Percentiles rank a stretch among this genome's conserved stretches.
Evolutionary conservation across 2,113 vertebrate genomes (phyloP).

Genomic region (Tor tambroides): DNA sequence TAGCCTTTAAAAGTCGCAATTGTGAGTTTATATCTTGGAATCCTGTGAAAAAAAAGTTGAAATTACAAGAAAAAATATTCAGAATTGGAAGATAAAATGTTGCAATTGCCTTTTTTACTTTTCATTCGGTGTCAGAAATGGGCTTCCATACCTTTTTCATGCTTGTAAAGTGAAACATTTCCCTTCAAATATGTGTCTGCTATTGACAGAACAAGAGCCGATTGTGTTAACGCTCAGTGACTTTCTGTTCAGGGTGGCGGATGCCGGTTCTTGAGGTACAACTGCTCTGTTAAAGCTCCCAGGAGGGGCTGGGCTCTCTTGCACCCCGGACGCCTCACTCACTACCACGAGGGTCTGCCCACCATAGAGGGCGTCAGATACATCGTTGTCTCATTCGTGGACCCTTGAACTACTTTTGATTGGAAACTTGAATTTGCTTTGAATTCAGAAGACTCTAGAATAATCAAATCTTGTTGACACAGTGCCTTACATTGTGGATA

Average conservation of each 20-base stretch:
- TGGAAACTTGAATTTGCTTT: not conserved
- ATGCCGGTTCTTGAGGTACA: constrained; percentile 91
- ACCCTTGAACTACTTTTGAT: constrained; percentile 79
- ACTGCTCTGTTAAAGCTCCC: constrained; percentile 84
- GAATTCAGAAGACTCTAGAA: not conserved
- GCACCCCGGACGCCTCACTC: constrained; percentile 95
- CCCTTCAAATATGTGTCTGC: not conserved
- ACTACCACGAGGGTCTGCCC: constrained; percentile 96
- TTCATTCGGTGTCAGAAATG: too few relatives aligned
- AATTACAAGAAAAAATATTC: too few relatives aligned
- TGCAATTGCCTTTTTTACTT: too few relatives aligned
- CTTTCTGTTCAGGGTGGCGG: constrained; percentile 85
- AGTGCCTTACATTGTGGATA: not conserved
- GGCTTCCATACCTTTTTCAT: not conserved
- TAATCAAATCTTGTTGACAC: not conserved
- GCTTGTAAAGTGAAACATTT: not conserved
- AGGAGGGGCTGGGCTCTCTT: constrained; percentile 89
- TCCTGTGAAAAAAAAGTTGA: too few relatives aligned
- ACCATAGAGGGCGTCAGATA: constrained; percentile 90
- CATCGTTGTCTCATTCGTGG: constrained; percentile 92
- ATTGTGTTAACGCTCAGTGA: not conserved
- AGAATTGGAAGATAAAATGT: too few relatives aligned
- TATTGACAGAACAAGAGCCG: not conserved
- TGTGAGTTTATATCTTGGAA: too few relatives aligned
- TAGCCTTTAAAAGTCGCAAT: too few relatives aligned